Percentiles rank a stretch among this genome's conserved stretches.
phyloP scores from a whole-genome alignment of 2,797 vertebrate genomes.

The Hemitrygon akajei region DNA sequence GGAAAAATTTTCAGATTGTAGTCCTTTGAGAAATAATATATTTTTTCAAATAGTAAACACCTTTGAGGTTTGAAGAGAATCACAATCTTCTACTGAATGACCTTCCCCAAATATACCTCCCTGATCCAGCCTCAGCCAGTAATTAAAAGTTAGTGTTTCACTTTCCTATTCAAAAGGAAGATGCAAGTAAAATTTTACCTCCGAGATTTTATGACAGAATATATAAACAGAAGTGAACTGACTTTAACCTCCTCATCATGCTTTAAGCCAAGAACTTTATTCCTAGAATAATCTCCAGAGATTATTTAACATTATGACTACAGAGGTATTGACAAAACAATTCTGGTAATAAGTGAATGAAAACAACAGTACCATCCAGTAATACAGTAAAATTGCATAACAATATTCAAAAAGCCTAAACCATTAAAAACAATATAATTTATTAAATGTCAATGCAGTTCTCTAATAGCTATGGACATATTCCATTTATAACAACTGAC shows the following conservation, averaged over 20 bases:
- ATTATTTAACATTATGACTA: not conserved
- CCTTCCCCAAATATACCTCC: not conserved
- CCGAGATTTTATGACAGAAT: not conserved
- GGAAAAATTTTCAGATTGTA: not conserved
- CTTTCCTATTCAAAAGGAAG: not conserved
- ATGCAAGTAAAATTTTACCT: not conserved
- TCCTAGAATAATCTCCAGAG: not conserved
- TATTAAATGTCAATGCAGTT: not conserved
- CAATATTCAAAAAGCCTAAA: not conserved
- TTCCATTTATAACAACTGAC: not conserved
- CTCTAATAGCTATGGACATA: not conserved
- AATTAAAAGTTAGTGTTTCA: not conserved
- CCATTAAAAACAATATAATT: constrained; percentile 6
- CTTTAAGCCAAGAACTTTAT: not conserved
- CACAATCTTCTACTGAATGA: not conserved
- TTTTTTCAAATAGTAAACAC: not conserved
- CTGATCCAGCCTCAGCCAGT: not conserved
- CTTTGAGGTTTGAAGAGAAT: not conserved
- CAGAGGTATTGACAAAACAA: not conserved
- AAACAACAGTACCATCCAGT: not conserved
- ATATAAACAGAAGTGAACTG: not conserved
- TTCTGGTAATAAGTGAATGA: not conserved
- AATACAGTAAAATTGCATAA: not conserved
- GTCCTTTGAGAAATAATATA: not conserved
- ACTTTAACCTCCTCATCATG: not conserved